Evolutionary conservation across 2,888 invertebrate species (phyloP), one percentile per base, ranked within the genome.

Genomic region (Lasioglossum zephyrum): DNA sequence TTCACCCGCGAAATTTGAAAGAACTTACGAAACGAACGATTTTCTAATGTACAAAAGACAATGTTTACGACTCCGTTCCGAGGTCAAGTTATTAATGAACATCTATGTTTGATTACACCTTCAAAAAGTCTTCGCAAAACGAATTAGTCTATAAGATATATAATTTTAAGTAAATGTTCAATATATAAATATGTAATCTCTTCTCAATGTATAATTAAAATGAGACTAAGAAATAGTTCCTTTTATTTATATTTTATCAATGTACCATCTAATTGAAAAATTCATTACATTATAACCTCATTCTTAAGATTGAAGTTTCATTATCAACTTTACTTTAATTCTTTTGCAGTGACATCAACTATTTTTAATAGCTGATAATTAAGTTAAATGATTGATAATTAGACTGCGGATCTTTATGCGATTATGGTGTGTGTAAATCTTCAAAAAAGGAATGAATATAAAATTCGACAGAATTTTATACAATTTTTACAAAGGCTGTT

Each of bases 1-100:
- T 36, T 72, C 72, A 49, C 49, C 60, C 72, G 73, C 73, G 36
- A 80, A 76, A 75, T 53, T 66, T 69, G 4, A 49, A 49, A 49
- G 6, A 69, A 36, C 9, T 39, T 9, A 4, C 36, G 36, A 66
- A 36, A 69, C 18, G 31, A 36, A 36, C 63, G 31, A 18, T 36
- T 69, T 26, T 26, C 4, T 60, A 4, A 1, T 57, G 57, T 4
- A 57, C 1, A n/a, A 57, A 11, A n/a, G 11, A 26, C 11, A 26
- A n/a, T 57, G n/a, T 13, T 13, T 13, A 31, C 31, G 31, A 31
- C 31, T 31, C 31, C 1, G 31, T 31, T 31, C 31, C 31, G 31
- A 31, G 31, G 31, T 31, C 1, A 1, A 31, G 31, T 31, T 31
- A 31, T 31, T 31, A 31, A 31, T 31, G 31, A 31, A 31, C 31